Evolutionary conservation across 2,113 vertebrate genomes (phyloP), one percentile per base, ranked within the genome.

Genomic region (Carettochelys insculpta): DNA sequence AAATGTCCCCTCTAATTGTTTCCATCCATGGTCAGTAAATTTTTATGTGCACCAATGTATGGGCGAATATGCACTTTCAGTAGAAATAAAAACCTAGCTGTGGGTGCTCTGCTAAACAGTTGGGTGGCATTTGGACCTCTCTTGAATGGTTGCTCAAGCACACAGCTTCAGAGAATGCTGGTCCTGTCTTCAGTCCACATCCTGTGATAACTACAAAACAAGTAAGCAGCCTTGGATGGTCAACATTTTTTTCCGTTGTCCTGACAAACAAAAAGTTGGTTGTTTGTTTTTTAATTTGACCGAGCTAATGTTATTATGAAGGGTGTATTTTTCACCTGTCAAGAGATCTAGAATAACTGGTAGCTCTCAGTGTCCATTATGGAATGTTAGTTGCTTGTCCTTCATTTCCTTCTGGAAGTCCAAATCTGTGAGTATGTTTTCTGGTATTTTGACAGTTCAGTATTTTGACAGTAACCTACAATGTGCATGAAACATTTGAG

Each of bases 391-490:
- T 83, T 80, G 4, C 0, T 0, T 52, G 79, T 91, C 82, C 83
- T 88, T 88, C 77, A 17, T 45, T 0, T 1, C 38, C 2, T 47
- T 0, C 0, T 5, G 29, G 1, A 10, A 58, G 54, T 0, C 1
- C 48, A 77, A 79, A 38, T 65, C 58, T 38, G 54, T 81, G 80
- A n/a, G 48, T 68, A 2, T 58, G 53, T 58, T 77, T 79, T 83
- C 82, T 83, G 22, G 0, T 31, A 73, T 84, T 86, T 89, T n/a
- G 75, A 38, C 38, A 68, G 86, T 29, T 50, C 73, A 73, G 83
- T 41, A 24, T 75, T 87, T 47, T 82, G 75, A n/a, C 90, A 82
- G 11, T 2, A 56, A 27, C 1, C 2, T n/a, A 84, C 61, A 45
- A 53, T 5, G 0, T 41, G 48, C 19, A 45, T 80, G 27, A 61